phyloP scores from a whole-genome alignment of 2,888 invertebrate species.

The Pegoplata infirma region DNA sequence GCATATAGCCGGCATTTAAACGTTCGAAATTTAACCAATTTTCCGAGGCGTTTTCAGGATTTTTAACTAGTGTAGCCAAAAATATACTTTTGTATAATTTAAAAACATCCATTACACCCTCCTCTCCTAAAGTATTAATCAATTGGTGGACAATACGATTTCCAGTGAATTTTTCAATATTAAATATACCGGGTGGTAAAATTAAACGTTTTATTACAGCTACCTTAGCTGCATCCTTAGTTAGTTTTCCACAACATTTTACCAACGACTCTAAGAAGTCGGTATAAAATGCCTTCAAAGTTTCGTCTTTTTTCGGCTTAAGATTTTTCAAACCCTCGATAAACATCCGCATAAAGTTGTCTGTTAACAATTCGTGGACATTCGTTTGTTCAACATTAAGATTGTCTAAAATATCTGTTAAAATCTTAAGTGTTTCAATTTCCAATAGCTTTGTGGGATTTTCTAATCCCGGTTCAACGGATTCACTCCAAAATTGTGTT shows the following conservation, averaged over 20 bases:
- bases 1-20: conserved; percentile 82
- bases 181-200: conserved; percentile 84
- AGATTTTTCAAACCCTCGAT: conserved; percentile 82
- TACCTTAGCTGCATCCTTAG: conserved; percentile 80
- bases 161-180: conserved; percentile 86
- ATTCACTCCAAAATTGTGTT: conserved; percentile 80
- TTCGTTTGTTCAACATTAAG: conserved; percentile 73
- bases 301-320: conserved; percentile 69
- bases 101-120: conserved; percentile 83
- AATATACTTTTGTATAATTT: conserved; percentile 82
- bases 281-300: conserved; percentile 76
- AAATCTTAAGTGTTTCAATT: conserved; percentile 81
- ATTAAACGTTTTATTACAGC: conserved; percentile 82
- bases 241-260: conserved; percentile 80
- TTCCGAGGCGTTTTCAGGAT: conserved; percentile 73
- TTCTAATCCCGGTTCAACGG: conserved; percentile 78
- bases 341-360: conserved; percentile 83
- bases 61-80: conserved; percentile 80
- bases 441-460: conserved; percentile 82
- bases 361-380: conserved; percentile 81
- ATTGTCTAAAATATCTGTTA: conserved; percentile 79
- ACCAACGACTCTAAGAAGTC: conserved; percentile 78
- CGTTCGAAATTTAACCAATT: conserved; percentile 85
- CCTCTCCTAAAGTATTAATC: conserved; percentile 81
- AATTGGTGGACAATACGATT: conserved; percentile 83